Conservation (phyloP, 2,888 invertebrate genomes). For the Lasioglossum pauxillum region DNA sequence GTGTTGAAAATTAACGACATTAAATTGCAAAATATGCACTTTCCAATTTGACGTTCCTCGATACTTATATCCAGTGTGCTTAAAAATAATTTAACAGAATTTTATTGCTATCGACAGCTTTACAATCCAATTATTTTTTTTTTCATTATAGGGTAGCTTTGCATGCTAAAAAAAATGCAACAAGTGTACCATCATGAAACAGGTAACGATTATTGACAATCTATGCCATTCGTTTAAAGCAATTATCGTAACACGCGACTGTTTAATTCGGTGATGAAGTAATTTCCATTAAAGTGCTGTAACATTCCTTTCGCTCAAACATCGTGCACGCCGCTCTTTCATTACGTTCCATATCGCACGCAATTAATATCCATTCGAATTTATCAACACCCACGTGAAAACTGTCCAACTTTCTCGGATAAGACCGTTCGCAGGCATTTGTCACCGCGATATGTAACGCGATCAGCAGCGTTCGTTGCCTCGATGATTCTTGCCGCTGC, state of each 20-base stretch:
- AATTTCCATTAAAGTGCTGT: neutral
- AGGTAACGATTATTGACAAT: neutral
- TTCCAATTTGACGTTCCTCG: no score
- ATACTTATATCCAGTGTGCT: no score
- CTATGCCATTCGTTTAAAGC: neutral
- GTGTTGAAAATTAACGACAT: no score
- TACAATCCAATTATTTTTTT: no score
- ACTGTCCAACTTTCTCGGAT: constrained; percentile 15
- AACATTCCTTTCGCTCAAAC: neutral
- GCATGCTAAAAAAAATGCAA: neutral
- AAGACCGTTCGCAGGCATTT: constrained; percentile 1
- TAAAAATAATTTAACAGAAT: no score
- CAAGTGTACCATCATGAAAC: neutral
- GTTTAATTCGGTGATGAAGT: neutral
- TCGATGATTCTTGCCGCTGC: neutral
- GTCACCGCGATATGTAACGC: neutral
- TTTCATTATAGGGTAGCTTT: neutral
- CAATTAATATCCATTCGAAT: constrained; percentile 17
- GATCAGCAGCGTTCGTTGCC: neutral
- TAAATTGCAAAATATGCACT: no score
- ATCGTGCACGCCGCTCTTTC: neutral
- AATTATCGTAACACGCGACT: neutral
- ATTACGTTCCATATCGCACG: neutral
- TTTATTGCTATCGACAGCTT: no score
- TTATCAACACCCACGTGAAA: constrained; percentile 11